Conservation (phyloP, 2,113 vertebrate species). For the Corythoichthys intestinalis region DNA sequence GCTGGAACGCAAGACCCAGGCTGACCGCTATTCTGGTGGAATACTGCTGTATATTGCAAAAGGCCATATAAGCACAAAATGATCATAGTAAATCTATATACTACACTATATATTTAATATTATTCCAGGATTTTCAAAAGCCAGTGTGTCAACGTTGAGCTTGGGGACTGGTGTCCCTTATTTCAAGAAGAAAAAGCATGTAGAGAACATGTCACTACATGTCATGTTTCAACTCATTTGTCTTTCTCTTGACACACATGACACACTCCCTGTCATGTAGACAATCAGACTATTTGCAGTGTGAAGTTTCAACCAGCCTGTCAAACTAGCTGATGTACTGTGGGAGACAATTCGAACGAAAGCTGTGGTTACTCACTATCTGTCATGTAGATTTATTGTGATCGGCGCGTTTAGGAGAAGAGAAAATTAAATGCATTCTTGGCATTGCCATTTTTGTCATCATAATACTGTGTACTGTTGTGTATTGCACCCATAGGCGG, state of each 20-base stretch:
- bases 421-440: not conserved
- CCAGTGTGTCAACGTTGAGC: not conserved
- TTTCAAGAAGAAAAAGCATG: not conserved
- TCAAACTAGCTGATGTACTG: conserved; percentile 39
- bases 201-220: not conserved
- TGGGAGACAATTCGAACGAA: conserved; percentile 10
- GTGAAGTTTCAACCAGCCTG: conserved; percentile 23
- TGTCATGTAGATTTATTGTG: not conserved
- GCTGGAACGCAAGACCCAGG: not conserved
- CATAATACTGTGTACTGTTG: not conserved
- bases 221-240: not conserved
- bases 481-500: not conserved
- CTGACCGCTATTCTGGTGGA: not conserved
- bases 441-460: conserved; percentile 7
- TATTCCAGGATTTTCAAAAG: not conserved
- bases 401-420: not conserved
- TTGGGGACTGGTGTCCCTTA: conserved; percentile 16
- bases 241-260: too few relatives aligned
- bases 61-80: not conserved
- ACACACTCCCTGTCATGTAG: conserved; percentile 15
- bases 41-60: not conserved
- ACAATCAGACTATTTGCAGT: conserved; percentile 36
- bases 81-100: not conserved
- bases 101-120: not conserved
- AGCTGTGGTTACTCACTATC: not conserved